These are phyloP conservation scores for Arizona elegans DNA, from an alignment of 2,113 vertebrate genomes.

Conservation along the genomic window DNA sequence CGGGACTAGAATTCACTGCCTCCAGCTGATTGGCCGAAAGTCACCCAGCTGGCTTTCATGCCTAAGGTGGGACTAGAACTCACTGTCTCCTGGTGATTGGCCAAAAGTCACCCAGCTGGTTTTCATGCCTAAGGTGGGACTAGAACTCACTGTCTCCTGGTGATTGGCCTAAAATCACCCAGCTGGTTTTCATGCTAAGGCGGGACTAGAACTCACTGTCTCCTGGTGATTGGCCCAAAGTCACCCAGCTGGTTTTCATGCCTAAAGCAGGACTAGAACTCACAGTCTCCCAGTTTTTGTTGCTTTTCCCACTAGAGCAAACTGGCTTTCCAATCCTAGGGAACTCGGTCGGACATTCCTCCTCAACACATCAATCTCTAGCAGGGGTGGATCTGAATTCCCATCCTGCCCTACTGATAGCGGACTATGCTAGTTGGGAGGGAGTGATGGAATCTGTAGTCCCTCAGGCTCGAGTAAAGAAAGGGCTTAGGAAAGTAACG, in stretches of 20 bases:
- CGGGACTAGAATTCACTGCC: too few relatives aligned
- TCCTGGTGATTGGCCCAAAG: background rate
- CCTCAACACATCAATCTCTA: background rate
- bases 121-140: background rate
- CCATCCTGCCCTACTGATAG: background rate
- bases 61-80: too few relatives aligned
- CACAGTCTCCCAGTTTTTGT: background rate
- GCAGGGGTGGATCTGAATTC: background rate
- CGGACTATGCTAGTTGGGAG: background rate
- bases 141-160: too few relatives aligned
- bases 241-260: background rate
- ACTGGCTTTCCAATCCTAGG: background rate
- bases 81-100: background rate
- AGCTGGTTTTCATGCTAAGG: background rate
- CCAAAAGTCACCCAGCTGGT: fast-evolving
- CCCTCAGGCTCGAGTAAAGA: background rate
- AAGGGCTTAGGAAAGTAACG: background rate
- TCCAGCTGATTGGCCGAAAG: too few relatives aligned
- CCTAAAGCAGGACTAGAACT: background rate
- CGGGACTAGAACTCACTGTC: background rate
- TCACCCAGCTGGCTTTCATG: too few relatives aligned
- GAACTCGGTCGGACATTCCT: background rate
- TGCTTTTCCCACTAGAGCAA: background rate
- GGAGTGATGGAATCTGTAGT: background rate
- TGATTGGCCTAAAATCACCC: background rate